phyloP scores from a whole-genome alignment of 2,888 invertebrate species.

The Lepidochrysops patricia region DNA sequence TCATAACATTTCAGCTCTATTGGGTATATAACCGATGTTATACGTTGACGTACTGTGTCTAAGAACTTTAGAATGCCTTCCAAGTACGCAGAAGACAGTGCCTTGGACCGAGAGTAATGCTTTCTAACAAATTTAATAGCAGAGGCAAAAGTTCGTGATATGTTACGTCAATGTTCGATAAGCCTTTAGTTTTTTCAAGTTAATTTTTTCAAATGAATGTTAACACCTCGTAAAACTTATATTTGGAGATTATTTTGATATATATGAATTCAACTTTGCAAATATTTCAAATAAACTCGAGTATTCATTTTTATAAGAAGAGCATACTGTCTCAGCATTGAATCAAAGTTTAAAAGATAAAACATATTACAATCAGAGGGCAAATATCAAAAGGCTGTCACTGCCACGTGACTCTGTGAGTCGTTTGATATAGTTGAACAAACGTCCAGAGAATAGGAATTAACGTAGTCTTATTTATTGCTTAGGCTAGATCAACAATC shows the following conservation, averaged over 20 bases:
- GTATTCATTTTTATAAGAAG: not conserved
- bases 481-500: slow-evolving; percentile 60
- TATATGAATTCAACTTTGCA: no score
- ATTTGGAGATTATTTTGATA: no score
- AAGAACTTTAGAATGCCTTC: not conserved
- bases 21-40: no score
- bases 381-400: not conserved
- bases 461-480: slow-evolving; percentile 4
- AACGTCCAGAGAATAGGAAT: not conserved
- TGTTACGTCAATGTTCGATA: not conserved
- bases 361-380: not conserved
- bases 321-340: not conserved
- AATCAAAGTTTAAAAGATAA: not conserved
- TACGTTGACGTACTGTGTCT: not conserved
- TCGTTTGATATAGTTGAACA: not conserved
- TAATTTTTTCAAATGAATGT: no score
- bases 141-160: not conserved
- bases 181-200: not conserved
- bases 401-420: not conserved
- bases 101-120: no score
- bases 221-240: no score
- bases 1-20: no score
- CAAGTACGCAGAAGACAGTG: no score
- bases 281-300: no score
- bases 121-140: no score